Evolutionary conservation across 2,113 vertebrate species (phyloP).

Genomic region (Typhlomys cinereus): DNA sequence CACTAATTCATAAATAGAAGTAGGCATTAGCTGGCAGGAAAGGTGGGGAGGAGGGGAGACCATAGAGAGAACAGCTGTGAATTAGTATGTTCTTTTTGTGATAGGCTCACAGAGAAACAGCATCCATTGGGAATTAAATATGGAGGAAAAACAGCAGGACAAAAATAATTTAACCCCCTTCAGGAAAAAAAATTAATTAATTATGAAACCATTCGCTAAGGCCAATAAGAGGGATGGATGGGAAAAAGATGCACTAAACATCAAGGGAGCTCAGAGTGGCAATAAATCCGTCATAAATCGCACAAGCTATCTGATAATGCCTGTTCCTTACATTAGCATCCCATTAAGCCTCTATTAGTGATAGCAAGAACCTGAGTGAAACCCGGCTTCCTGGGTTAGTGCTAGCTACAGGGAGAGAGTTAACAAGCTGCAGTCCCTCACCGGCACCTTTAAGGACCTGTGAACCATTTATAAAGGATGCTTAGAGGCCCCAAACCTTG

Average conservation of each 20-base stretch:
- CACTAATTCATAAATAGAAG: constrained; percentile 17
- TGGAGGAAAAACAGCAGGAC: constrained; percentile 56
- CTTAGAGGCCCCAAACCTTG: constrained; percentile 77
- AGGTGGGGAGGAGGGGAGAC: not conserved
- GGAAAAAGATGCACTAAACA: constrained; percentile 72
- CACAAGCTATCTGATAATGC: constrained; percentile 77
- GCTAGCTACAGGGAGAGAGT: constrained; percentile 66
- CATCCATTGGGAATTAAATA: constrained; percentile 55
- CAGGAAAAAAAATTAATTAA: constrained; percentile 81
- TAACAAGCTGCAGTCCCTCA: constrained; percentile 76
- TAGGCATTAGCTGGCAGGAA: not conserved
- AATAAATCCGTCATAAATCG: constrained; percentile 82
- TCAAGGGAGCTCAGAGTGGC: constrained; percentile 74
- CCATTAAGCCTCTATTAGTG: constrained; percentile 83
- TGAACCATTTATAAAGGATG: constrained; percentile 74
- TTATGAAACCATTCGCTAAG: constrained; percentile 81
- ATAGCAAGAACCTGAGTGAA: constrained; percentile 67
- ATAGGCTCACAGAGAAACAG: not conserved
- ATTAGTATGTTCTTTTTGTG: constrained; percentile 11
- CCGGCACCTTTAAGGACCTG: constrained; percentile 73
- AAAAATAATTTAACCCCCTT: constrained; percentile 79
- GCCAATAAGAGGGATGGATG: constrained; percentile 70
- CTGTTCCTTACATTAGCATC: constrained; percentile 82
- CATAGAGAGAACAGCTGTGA: not conserved
- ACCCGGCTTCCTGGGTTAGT: constrained; percentile 65